Conservation (phyloP, 2,888 invertebrate genomes). For the Eilema caniola region DNA sequence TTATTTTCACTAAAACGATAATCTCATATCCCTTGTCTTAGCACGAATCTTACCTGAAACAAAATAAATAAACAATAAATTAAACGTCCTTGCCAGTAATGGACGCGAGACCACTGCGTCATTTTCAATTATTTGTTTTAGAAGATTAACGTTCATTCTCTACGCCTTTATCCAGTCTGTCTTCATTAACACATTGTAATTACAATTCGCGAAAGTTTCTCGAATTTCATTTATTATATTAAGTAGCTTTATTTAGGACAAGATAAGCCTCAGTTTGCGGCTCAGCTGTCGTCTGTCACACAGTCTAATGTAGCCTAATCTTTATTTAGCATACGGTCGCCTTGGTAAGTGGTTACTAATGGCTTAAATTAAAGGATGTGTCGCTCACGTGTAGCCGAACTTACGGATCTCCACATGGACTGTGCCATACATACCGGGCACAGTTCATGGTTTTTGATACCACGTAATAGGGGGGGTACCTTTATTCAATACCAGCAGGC, state of each 20-base stretch:
- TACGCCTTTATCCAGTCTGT: conserved; percentile 8
- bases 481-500: too few species aligned
- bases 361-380: background rate
- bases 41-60: conserved; percentile 22
- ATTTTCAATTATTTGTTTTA: conserved; percentile 4
- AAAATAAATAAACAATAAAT: conserved; percentile 13
- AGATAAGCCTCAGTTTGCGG: background rate
- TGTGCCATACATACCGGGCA: too few species aligned
- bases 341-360: background rate
- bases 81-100: background rate
- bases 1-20: background rate
- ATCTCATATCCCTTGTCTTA: background rate
- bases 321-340: background rate
- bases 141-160: background rate
- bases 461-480: too few species aligned
- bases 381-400: background rate
- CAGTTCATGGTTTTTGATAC: too few species aligned
- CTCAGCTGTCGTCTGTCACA: conserved; percentile 3
- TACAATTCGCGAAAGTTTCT: background rate
- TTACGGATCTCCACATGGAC: background rate
- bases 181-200: conserved; percentile 6
- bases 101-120: background rate
- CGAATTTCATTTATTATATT: background rate
- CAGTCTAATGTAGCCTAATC: background rate
- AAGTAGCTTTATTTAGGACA: background rate